Evolutionary conservation across 2,888 invertebrate species (phyloP), one percentile per base, ranked within the genome.

Genomic region (Drosophila multiciliata): DNA sequence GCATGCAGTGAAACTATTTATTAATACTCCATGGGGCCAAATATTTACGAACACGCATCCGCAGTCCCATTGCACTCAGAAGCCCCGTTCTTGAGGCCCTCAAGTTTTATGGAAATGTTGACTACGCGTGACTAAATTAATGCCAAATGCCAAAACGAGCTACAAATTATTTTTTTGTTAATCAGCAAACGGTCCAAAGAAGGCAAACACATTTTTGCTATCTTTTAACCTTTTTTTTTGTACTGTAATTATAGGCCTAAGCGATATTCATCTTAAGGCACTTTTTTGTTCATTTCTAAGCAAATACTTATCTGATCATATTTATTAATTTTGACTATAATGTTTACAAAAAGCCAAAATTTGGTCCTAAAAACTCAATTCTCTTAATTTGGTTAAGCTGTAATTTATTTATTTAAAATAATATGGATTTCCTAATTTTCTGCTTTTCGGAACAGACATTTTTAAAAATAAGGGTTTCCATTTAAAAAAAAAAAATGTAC

Each of bases 151-250:
- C 58, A 84, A 73, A 87, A 67, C 61, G 52, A 59, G 71, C 81
- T 60, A 67, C 72, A 83, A 72, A 80, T 80, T 78, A 76, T 75
- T 75, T 78, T 23, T 29, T 72, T 75, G 82, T 90, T 85, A 80
- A 87, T 83, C 78, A 73, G 78, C 55, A 66, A 66, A 66, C 29
- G 40, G 45, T 42, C 38, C 23, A 59, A 29, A 49, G 11, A n/a
- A n/a, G 26, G 4, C 23, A 29, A 38, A 0, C 2, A 15, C 45
- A 23, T 23, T 45, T 23, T 45, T 8, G 15, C 2, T 23, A 45
- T 45, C 7, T 45, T 15, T 45, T 1, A 7, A 29, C 1, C 29
- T 5, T 20, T 1, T 45, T 15, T 15, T 15, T 15, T 12, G 12
- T 15, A 2, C 23, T 15, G 23, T 23, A 45, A 45, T 45, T 45